These are phyloP conservation scores for Diphyllodes magnificus DNA, from an alignment of 2,113 vertebrate species.

Conservation along the genomic window DNA sequence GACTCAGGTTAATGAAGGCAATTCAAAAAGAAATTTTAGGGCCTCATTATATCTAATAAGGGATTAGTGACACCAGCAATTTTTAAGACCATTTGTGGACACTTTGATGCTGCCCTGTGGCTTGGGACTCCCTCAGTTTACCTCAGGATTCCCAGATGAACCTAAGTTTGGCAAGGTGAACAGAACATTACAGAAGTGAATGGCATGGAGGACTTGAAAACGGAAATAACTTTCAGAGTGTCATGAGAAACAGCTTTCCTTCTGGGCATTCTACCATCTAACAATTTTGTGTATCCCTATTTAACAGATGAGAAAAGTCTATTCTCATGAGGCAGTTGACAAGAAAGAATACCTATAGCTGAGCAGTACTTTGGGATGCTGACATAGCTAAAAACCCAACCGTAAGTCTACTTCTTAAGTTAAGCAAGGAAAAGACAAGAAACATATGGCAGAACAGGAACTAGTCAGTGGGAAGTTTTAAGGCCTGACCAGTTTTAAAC, in stretches of 20 bases:
- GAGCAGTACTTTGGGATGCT: background rate
- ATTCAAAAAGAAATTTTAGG: slow-evolving; percentile 48
- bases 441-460: background rate
- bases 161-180: background rate
- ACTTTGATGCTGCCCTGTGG: slow-evolving; percentile 30
- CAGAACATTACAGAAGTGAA: background rate
- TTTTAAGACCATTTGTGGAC: slow-evolving; percentile 42
- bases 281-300: background rate
- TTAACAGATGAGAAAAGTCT: background rate
- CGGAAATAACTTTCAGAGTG: background rate
- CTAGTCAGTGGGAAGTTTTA: background rate
- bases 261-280: background rate
- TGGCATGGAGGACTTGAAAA: background rate
- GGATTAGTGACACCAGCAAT: slow-evolving; percentile 58
- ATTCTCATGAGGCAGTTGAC: background rate
- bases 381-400: accelerated
- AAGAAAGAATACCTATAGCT: background rate
- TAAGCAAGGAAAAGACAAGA: background rate
- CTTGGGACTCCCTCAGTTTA: slow-evolving; percentile 1
- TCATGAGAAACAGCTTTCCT: background rate
- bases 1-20: slow-evolving; percentile 50
- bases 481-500: background rate
- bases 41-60: slow-evolving; percentile 64
- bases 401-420: background rate
- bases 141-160: background rate